These are phyloP conservation scores for Parazoanthus swiftii DNA, from an alignment of 92 coral and sea anemone species.

Conservation along the genomic window DNA sequence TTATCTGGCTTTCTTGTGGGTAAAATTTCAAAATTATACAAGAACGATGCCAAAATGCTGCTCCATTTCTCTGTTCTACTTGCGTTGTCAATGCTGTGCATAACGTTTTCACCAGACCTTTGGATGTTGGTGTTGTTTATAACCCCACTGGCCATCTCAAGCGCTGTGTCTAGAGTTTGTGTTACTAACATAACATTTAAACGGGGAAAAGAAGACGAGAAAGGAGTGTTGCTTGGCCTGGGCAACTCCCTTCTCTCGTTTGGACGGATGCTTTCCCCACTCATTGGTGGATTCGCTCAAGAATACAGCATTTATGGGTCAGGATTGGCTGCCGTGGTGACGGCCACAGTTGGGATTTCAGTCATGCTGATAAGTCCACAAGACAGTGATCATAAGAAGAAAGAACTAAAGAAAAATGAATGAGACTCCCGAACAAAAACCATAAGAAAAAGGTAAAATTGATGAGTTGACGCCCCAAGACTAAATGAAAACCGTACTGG, in stretches of 20 bases:
- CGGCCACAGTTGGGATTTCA: conserved; percentile 65
- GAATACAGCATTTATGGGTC: conserved; percentile 85
- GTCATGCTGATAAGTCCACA: conserved; percentile 54
- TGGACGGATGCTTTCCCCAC: conserved; percentile 96
- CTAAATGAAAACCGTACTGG: no score
- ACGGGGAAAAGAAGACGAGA: conserved; percentile 75
- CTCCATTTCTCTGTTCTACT: conserved; percentile 74
- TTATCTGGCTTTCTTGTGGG: conserved; percentile 84
- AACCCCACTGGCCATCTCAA: conserved; percentile 80
- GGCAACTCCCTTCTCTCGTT: conserved; percentile 84
- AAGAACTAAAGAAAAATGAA: conserved; percentile 37
- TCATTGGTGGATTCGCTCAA: conserved; percentile 83
- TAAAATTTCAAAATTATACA: conserved; percentile 53
- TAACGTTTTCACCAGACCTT: conserved; percentile 83
- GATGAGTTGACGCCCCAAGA: no score
- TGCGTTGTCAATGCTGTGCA: conserved; percentile 64
- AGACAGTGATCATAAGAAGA: conserved; percentile 33
- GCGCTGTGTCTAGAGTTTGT: conserved; percentile 85
- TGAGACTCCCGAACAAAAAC: background rate
- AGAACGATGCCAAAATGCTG: conserved; percentile 74
- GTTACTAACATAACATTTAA: conserved; percentile 74
- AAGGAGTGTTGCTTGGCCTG: conserved; percentile 84
- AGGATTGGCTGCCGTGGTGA: conserved; percentile 62
- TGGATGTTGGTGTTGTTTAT: conserved; percentile 63
- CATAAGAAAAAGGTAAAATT: no score